phyloP scores from a whole-genome alignment of 1,140 invertebrate species.

The Ceratosolen fusciceps region DNA sequence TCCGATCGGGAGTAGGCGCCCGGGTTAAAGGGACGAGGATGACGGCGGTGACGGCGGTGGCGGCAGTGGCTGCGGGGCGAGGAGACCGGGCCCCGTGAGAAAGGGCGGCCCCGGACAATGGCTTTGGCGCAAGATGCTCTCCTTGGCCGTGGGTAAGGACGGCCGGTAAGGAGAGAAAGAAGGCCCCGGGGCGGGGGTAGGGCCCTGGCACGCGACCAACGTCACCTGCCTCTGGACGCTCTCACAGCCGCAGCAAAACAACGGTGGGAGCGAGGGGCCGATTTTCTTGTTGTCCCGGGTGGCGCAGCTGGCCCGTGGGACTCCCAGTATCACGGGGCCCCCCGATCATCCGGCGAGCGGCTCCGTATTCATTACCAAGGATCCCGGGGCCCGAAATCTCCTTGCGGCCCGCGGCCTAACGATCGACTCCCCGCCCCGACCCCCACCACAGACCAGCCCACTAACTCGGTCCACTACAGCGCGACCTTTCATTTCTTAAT shows the following conservation, averaged over 20 bases:
- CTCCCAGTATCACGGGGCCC: slow-evolving; percentile 55
- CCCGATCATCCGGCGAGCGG: slow-evolving; percentile 61
- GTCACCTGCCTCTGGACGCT: slow-evolving; percentile 64
- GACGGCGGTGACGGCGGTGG: slow-evolving; percentile 2
- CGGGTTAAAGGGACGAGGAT: slow-evolving; percentile 57
- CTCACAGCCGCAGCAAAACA: not conserved
- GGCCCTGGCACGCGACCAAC: slow-evolving; percentile 68
- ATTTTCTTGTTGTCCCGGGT: slow-evolving; percentile 57
- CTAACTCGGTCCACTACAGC: too few relatives aligned
- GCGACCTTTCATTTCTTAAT: slow-evolving; percentile 14
- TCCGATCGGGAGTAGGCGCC: not conserved
- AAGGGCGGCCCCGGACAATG: slow-evolving; percentile 66
- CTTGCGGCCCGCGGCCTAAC: slow-evolving; percentile 22
- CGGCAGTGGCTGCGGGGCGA: not conserved
- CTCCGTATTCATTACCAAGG: slow-evolving; percentile 56
- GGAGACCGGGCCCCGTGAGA: slow-evolving; percentile 54
- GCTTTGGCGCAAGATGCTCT: slow-evolving; percentile 67
- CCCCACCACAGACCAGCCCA: too few relatives aligned
- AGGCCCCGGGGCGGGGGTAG: slow-evolving; percentile 50
- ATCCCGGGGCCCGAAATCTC: slow-evolving; percentile 63
- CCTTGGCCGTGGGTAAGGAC: slow-evolving; percentile 54
- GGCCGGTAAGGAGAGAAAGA: too few relatives aligned
- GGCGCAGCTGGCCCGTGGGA: slow-evolving; percentile 60
- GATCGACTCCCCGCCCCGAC: slow-evolving; percentile 5
- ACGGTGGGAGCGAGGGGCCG: slow-evolving; percentile 49